These are phyloP conservation scores for Neogobius melanostomus DNA, from an alignment of 2,113 vertebrate genomes.

Conservation along the genomic window DNA sequence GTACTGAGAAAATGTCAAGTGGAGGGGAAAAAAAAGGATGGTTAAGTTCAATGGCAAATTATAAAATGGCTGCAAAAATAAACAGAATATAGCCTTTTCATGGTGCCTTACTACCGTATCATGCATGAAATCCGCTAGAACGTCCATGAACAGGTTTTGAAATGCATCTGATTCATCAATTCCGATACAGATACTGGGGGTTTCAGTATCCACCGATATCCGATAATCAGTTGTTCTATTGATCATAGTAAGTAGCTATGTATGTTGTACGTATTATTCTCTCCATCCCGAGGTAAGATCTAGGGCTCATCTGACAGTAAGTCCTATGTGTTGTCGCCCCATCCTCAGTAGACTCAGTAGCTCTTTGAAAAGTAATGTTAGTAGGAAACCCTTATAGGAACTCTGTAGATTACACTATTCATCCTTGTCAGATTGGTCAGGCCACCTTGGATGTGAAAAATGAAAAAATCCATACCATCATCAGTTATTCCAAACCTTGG, in stretches of 20 bases:
- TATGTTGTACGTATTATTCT: conserved; percentile 6
- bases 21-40: background rate
- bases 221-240: no score
- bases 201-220: no score
- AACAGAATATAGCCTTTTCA: no score
- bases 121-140: no score
- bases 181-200: no score
- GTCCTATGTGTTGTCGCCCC: conserved; percentile 35
- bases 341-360: conserved; percentile 33
- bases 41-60: background rate
- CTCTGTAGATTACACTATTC: conserved; percentile 39
- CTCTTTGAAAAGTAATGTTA: conserved; percentile 25
- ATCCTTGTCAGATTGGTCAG: conserved; percentile 27
- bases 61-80: background rate
- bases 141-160: no score
- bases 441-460: conserved; percentile 11
- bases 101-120: no score
- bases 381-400: conserved; percentile 29
- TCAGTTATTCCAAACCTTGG: conserved; percentile 28
- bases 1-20: background rate
- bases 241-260: no score
- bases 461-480: conserved; percentile 37
- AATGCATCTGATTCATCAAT: no score
- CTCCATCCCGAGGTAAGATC: conserved; percentile 29
- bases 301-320: conserved; percentile 48